Evolutionary conservation across 2,888 invertebrate species (phyloP).

Genomic region (Pantelozetes paolii): DNA sequence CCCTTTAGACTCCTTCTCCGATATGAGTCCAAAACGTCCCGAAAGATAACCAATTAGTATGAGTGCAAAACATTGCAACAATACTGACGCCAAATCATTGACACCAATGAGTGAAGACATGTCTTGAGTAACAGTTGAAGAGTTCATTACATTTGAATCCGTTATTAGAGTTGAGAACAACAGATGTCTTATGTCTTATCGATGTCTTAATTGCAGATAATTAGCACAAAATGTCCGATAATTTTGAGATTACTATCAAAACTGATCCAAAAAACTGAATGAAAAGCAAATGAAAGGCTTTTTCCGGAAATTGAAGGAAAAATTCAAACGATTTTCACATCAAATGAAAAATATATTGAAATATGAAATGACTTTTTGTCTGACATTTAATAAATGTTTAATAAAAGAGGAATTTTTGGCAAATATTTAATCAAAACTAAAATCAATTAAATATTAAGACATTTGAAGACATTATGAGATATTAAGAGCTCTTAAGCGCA

Average conservation of each 20-base stretch:
- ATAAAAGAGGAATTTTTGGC: neutral
- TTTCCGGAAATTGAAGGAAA: too few species aligned
- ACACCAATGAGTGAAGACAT: slow-evolving; percentile 33
- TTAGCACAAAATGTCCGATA: neutral
- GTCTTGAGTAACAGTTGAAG: neutral
- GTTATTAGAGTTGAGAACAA: too few species aligned
- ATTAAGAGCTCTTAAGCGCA: too few species aligned
- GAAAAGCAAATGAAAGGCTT: neutral
- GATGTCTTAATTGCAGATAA: too few species aligned
- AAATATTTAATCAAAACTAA: neutral
- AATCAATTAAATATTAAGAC: too few species aligned
- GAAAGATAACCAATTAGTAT: slow-evolving; percentile 62
- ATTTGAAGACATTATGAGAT: too few species aligned
- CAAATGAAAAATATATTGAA: neutral
- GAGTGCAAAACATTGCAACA: slow-evolving; percentile 48
- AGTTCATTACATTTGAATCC: neutral
- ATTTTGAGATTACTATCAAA: neutral
- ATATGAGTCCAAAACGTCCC: slow-evolving; percentile 74
- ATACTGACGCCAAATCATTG: slow-evolving; percentile 46
- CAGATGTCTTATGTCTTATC: neutral
- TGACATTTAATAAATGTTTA: slow-evolving; percentile 5
- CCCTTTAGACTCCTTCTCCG: slow-evolving; percentile 78
- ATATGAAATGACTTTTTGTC: neutral
- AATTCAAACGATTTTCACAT: neutral
- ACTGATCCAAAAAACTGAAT: neutral